Percentiles rank a stretch among this genome's conserved stretches.
phyloP scores from a whole-genome alignment of 1,140 invertebrate species.

The Harpegnathos saltator region DNA sequence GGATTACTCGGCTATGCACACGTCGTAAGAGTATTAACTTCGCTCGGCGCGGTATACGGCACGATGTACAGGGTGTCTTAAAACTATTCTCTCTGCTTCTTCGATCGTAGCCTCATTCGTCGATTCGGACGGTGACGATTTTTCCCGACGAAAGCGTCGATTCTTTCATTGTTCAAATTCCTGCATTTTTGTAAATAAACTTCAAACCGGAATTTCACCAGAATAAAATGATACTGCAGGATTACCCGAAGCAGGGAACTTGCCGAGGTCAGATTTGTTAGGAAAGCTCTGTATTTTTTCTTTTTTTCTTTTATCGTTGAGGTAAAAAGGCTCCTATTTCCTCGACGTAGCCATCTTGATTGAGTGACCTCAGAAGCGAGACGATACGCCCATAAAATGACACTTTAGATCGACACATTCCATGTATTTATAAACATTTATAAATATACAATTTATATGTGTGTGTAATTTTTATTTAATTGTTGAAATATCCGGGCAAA shows the following conservation, averaged over 20 bases:
- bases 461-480: no score
- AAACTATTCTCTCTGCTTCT: not conserved
- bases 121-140: not conserved
- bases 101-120: not conserved
- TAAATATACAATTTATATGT: no score
- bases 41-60: not conserved
- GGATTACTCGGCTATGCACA: slow-evolving; percentile 56
- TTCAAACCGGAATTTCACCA: not conserved
- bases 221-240: not conserved
- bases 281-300: no score
- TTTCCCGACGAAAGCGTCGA: not conserved
- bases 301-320: no score
- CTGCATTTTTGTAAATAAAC: not conserved
- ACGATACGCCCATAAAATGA: no score
- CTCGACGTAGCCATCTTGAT: no score
- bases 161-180: not conserved
- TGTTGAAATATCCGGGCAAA: no score
- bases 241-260: no score
- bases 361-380: not conserved
- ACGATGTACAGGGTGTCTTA: not conserved
- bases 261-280: no score
- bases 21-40: slow-evolving; percentile 61
- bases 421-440: no score
- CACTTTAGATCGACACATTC: no score
- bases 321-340: no score